Evolutionary conservation across 53 echinoderm and acorn worm species (phyloP), one percentile per base, ranked within the genome.

Genomic region (Arbacia lixula): DNA sequence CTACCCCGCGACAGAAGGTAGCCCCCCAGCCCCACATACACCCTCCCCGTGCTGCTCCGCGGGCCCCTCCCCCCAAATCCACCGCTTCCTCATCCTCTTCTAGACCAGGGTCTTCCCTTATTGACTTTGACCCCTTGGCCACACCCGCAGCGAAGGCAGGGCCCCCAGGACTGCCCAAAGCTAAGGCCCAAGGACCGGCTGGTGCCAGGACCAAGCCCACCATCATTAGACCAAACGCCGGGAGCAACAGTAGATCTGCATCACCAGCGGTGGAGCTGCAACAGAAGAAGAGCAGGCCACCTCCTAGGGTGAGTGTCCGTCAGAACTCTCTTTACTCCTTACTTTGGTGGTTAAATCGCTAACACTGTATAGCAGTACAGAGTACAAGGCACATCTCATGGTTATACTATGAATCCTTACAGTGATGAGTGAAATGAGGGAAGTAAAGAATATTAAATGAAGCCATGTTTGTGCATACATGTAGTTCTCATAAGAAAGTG

Each of bases 231-330:
- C 82, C 82, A 6, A 53, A 38, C 35, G 75, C 75, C 3, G 77
- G 77, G 19, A 68, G 16, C 3, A 34, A 49, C 49, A 63, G 46
- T 50, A 63, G 82, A 46, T 81, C 82, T 28, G 17, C 64, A 9
- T 81, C 82, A 29, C 82, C 82, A 1, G 82, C 82, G 19, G 82
- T 63, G 26, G 82, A 81, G 6, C 63, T 46, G 21, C 82, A 81
- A 22, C 49, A 61, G 64, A 72, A 72, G 50, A 81, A 81, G 51
- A 81, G 82, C 82, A 81, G 63, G 60, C 82, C 82, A n/a, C 82
- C 82, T 5, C 82, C 82, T 31, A 81, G 82, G 64, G 82, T 81
- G 21, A 81, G 82, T 40, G 4, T 28, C 19, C 21, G 38, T n/a
- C n/a, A n/a, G n/a, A n/a, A n/a, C n/a, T n/a, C n/a, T n/a, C n/a